Evolutionary conservation across 2,888 invertebrate genomes (phyloP), one percentile per base, ranked within the genome.

Genomic region (Deroplatys truncata): DNA sequence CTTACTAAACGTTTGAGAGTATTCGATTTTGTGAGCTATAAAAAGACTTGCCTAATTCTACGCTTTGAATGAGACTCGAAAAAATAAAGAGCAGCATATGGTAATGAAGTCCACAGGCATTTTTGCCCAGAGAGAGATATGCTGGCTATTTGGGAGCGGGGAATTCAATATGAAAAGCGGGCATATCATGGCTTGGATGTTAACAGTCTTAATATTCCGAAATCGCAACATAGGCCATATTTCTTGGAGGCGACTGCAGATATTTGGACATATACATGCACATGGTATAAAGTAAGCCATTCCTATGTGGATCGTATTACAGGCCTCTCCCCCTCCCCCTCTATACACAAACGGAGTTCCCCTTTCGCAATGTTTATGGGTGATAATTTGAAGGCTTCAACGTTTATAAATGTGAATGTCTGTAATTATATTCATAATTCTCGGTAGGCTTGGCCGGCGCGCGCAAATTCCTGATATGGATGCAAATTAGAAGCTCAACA

Each of bases 401-500:
- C 89, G 88, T 89, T 88, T 88, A 89, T 89, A 88, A 89, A 88
- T 90, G 90, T 88, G 90, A 90, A 90, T 90, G 90, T 88, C 82
- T 90, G 90, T 88, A 88, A 86, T 90, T 85, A 89, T 90, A 90
- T 90, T 90, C 90, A 90, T 90, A 90, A 90, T 90, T 90, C 90
- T 88, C 87, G 82, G 88, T 87, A 87, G 87, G 87, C 87, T 43
- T 28, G 31, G 56, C 84, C n/a, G 49, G 31, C 87, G 87, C 83
- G 89, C 89, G 85, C 90, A 86, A 88, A 90, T 88, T 89, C 87
- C 90, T 90, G 90, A 90, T 89, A 90, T 90, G 88, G 88, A 90
- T 90, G 90, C 90, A 90, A 90, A 90, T 90, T 87, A 90, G 90
- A 84, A 85, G 90, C 90, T 89, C 90, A 90, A 89, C 90, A 89